These are phyloP conservation scores for Coenonympha glycerion DNA, from an alignment of 2,888 invertebrate genomes.

Conservation along the genomic window DNA sequence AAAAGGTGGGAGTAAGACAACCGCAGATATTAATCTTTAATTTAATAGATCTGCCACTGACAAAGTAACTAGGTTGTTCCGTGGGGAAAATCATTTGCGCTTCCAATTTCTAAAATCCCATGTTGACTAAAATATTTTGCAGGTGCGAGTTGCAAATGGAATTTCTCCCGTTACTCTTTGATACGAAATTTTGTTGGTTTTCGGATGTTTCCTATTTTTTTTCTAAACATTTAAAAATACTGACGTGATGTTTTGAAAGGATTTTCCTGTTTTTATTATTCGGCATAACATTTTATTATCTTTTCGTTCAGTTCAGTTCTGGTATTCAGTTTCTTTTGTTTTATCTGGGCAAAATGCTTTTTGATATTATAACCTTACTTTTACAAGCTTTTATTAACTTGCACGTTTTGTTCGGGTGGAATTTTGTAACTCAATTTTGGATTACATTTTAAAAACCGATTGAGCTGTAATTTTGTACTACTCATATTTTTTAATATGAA, in stretches of 20 bases:
- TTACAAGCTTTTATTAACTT: too few relatives aligned
- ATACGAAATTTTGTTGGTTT: slow-evolving; percentile 15
- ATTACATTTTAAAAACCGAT: too few relatives aligned
- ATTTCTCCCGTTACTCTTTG: slow-evolving; percentile 21
- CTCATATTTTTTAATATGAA: too few relatives aligned
- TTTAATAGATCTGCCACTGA: not conserved
- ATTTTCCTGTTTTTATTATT: not conserved
- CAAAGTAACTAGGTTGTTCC: not conserved
- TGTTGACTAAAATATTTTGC: slow-evolving; percentile 22
- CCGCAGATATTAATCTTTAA: too few relatives aligned
- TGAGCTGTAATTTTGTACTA: too few relatives aligned
- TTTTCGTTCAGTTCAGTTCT: too few relatives aligned
- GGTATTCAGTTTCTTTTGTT: too few relatives aligned
- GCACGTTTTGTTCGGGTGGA: too few relatives aligned
- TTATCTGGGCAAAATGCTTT: too few relatives aligned
- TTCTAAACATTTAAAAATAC: not conserved
- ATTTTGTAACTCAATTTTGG: too few relatives aligned
- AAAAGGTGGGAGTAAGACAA: too few relatives aligned
- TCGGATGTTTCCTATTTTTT: slow-evolving; percentile 5
- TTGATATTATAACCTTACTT: too few relatives aligned
- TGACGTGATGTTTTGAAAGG: not conserved
- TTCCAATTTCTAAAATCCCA: slow-evolving; percentile 17
- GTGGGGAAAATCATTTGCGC: slow-evolving; percentile 9
- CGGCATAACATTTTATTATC: not conserved
- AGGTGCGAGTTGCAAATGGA: slow-evolving; percentile 16